Base-by-base conservation (phyloP, 2,888 invertebrate species). In the Himalopsyche japonica region DNA sequence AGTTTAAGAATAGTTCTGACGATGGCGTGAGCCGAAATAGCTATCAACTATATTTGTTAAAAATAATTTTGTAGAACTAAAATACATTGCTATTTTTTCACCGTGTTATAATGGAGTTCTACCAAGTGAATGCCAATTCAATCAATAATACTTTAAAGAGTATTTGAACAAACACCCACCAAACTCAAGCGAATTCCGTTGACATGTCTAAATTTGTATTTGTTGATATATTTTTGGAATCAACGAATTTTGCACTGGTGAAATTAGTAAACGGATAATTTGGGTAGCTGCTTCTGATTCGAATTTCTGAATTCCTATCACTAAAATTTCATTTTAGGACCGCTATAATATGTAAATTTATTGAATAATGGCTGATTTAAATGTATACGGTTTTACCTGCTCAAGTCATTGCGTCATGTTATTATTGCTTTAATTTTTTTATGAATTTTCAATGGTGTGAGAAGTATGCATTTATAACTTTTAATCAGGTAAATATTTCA, bases 181-280 rank as follows among this genome's bases (percentile, higher is more conserved):
- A 7, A 15, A 43, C 15, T 12, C 43, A 15, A 43, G 15, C 0
- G 12, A 43, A 15, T 15, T 15, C 43, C 1, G 43, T 43, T 43
- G 43, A 43, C 12, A 43, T 15, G 43, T 3, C 43, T 43, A 43
- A 43, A 43, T 43, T 15, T 43, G 43, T 43, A 15, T 15, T 1
- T 15, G 15, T 6, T 12, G 8, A 12, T 30, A 70, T 70, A 70
- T 70, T 70, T 27, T 70, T 70, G 12, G 27, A 70, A 30, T 3
- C 27, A 27, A 30, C 15, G 27, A 70, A 27, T 15, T 70, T 15
- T 1, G 78, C 30, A 48, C 49, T n/a, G 43, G 64, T 79, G 79
- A 43, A 83, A 79, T 83, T 83, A 76, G 80, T 83, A 49, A 64
- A 79, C 79, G 48, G 43, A 70, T 79, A 83, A 83, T 82, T 82